A percentile compares a stretch with the other conserved stretches of the same genome.
phyloP scores from a whole-genome alignment of 2,113 vertebrate genomes.

The Cricetomys ansorgei region DNA sequence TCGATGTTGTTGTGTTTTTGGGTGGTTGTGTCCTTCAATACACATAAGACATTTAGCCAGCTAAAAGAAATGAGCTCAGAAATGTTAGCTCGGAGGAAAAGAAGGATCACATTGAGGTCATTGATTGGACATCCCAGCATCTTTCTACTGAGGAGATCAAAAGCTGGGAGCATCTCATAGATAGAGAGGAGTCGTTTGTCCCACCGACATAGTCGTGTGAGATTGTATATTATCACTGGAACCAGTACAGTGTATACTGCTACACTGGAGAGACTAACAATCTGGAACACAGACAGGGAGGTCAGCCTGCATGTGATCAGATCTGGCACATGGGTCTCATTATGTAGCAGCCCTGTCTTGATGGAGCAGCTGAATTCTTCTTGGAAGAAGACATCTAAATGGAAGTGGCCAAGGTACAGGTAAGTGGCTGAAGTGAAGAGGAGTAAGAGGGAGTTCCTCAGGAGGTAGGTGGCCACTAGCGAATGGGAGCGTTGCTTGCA shows the following conservation, averaged over 20 bases:
- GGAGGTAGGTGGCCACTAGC: constrained; percentile 92
- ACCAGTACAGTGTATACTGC: constrained; percentile 91
- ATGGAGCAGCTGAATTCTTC: constrained; percentile 97
- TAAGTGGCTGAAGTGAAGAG: constrained; percentile 92
- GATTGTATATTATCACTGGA: constrained; percentile 92
- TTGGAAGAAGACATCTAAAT: constrained; percentile 93
- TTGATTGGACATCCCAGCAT: constrained; percentile 96
- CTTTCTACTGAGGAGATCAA: constrained; percentile 92
- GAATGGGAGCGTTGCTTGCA: constrained; percentile 94
- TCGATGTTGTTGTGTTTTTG: constrained; percentile 87
- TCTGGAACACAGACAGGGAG: constrained; percentile 93
- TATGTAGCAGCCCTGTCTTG: constrained; percentile 89
- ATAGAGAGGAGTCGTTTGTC: constrained; percentile 94
- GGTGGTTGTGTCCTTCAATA: constrained; percentile 88
- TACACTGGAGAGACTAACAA: constrained; percentile 91
- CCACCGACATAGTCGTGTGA: constrained; percentile 94
- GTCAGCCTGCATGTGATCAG: constrained; percentile 95
- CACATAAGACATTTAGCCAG: constrained; percentile 91
- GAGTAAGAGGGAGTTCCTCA: constrained; percentile 93
- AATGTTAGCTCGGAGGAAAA: constrained; percentile 95
- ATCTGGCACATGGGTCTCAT: constrained; percentile 85
- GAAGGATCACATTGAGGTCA: constrained; percentile 95
- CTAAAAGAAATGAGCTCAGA: constrained; percentile 93
- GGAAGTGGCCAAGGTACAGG: constrained; percentile 95
- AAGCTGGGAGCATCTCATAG: constrained; percentile 96